Conservation (phyloP, 2,888 invertebrate species). For the Drymonia ruficornis region DNA sequence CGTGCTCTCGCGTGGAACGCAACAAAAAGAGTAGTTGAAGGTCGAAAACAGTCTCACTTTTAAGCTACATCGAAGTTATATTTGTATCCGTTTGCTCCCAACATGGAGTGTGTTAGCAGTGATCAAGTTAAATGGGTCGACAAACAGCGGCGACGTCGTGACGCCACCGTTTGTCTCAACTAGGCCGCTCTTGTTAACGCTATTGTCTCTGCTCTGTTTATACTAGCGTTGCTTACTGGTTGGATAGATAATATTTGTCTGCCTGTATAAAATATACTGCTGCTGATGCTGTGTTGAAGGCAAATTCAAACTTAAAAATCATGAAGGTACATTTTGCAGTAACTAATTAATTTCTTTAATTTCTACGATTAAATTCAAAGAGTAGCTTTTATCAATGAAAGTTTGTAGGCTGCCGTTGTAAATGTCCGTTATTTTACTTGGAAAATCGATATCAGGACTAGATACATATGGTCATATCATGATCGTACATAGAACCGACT, state of each 20-base stretch:
- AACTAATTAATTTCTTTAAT: too few species aligned
- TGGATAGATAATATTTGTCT: conserved; percentile 28
- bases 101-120: conserved; percentile 29
- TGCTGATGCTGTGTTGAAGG: neutral
- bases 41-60: conserved; percentile 3
- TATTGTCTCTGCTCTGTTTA: conserved; percentile 68
- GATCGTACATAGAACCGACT: conserved; percentile 2
- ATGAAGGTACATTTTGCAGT: too few species aligned
- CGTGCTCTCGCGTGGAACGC: neutral
- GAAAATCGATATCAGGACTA: neutral
- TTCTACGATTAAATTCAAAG: too few species aligned
- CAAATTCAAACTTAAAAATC: neutral
- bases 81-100: conserved; percentile 8
- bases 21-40: conserved; percentile 2
- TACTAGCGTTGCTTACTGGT: conserved; percentile 41
- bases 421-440: neutral
- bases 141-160: conserved; percentile 60
- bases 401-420: too few species aligned
- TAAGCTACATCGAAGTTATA: conserved; percentile 16
- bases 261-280: neutral
- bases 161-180: conserved; percentile 71
- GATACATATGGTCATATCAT: neutral
- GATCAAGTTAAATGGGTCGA: conserved; percentile 72
- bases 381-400: too few species aligned
- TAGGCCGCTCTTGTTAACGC: conserved; percentile 78